These are phyloP conservation scores for Patiria miniata DNA, from an alignment of 35 echinoderm and acorn worm genomes.

Conservation along the genomic window DNA sequence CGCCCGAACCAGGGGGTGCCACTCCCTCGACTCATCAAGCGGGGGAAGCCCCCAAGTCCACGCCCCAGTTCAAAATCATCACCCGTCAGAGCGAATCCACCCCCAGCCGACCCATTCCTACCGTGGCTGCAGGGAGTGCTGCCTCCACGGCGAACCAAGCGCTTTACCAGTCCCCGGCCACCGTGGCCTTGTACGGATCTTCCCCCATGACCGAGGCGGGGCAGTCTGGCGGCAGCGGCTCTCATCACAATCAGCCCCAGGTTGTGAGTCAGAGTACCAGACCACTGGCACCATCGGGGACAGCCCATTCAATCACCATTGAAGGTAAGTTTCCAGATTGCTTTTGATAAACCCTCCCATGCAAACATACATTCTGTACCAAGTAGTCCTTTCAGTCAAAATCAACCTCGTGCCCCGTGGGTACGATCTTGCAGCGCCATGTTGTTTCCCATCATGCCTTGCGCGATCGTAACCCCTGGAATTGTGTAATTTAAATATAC, in stretches of 20 bases:
- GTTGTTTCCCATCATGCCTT: no score
- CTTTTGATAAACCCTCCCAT: no score
- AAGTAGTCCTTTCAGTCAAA: no score
- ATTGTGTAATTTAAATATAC: no score
- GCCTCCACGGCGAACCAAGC: background rate
- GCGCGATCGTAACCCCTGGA: no score
- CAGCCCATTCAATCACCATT: background rate
- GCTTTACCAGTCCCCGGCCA: background rate
- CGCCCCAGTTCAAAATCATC: conserved; percentile 13
- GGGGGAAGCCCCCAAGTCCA: background rate
- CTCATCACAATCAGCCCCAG: background rate
- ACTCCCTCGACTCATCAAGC: background rate
- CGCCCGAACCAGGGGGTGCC: background rate
- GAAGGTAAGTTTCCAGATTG: background rate
- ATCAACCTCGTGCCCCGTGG: no score
- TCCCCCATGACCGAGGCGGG: background rate
- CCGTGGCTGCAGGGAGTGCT: background rate
- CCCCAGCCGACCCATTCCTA: background rate
- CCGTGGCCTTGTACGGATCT: background rate
- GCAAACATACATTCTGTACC: no score
- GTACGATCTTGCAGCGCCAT: no score
- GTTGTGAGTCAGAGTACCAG: background rate
- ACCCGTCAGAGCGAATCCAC: background rate
- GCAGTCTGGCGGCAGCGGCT: background rate
- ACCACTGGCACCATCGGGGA: background rate